Percentiles rank a stretch among this genome's conserved stretches.
Evolutionary conservation across 2,888 invertebrate species (phyloP).

Genomic region (Xylophagus ater): DNA sequence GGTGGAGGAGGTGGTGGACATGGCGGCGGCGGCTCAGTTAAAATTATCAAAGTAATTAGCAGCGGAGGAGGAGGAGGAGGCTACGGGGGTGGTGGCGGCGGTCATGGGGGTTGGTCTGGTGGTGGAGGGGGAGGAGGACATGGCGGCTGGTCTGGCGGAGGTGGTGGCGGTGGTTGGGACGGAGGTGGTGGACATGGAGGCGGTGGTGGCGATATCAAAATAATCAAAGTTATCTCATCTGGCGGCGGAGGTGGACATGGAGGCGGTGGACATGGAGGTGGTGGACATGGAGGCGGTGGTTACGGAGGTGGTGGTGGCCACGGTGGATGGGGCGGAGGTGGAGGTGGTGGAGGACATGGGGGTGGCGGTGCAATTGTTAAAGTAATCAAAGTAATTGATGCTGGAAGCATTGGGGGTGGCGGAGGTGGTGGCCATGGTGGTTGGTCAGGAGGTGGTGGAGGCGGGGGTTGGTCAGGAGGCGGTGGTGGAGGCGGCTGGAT

Average conservation of each 20-base stretch:
- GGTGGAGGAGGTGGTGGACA: constrained; percentile 44
- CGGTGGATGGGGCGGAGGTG: constrained; percentile 1
- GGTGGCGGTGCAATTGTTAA: constrained; percentile 5
- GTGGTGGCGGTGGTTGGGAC: constrained; percentile 1
- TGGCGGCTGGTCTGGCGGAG: not conserved
- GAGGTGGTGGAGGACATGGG: constrained; percentile 3
- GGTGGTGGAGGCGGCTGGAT: constrained; percentile 5
- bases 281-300: constrained; percentile 7
- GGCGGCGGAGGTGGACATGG: constrained; percentile 6
- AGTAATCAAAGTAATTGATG: not conserved
- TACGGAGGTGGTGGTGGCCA: constrained; percentile 7
- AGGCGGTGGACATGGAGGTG: constrained; percentile 7
- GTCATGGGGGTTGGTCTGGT: not conserved
- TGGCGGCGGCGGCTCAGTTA: constrained; percentile 56
- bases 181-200: not conserved
- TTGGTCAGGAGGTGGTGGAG: constrained; percentile 1
- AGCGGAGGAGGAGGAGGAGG: constrained; percentile 38
- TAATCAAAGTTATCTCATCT: too few species aligned
- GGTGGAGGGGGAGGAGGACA: constrained; percentile 1
- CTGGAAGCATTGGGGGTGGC: constrained; percentile 7
- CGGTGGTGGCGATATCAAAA: constrained; percentile 6
- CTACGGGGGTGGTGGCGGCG: constrained; percentile 6
- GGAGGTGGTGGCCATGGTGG: constrained; percentile 1
- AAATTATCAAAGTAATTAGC: constrained; percentile 27
- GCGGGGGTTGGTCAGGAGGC: not conserved